Evolutionary conservation across 1,140 invertebrate genomes (phyloP), one percentile per base, ranked within the genome.

Genomic region (Nautilus pompilius): DNA sequence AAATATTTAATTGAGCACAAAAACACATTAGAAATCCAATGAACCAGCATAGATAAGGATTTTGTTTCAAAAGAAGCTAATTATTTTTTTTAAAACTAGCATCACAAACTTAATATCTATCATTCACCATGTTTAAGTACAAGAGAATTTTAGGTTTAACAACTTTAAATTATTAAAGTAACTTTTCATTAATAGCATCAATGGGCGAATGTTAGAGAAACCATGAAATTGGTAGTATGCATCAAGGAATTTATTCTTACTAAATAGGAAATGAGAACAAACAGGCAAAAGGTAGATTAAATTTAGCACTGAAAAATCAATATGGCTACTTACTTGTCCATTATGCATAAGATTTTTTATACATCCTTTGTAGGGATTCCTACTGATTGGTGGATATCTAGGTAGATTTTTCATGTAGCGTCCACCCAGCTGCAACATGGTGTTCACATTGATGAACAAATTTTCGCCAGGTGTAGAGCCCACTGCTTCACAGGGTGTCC

Each of bases 391-490:
- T 77, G 93, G 95, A 58, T 95, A 92, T 66, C 92, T 91, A 68
- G 86, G 30, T 88, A 91, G 89, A 20, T 46, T 20, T 5, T 72
- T 93, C 90, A 20, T 93, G 88, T 74, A 92, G 91, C 2, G 93
- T 2, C 96, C 96, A 36, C 95, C 95, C 51, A 99, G 86, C 85
- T 98, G 95, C 28, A 98, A 84, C 0, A 95, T 93, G 0, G 93
- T 89, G 83, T 98, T 97, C 0, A 98, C 93, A 84, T 99, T 98
- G 3, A 99, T 85, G 75, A 95, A 98, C 81, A 96, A 93, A 80
- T 96, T 96, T 82, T 97, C 97, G 2, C 94, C 93, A 15, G 93
- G 93, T 66, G 98, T 93, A 0, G 86, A 88, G 13, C 92, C 93
- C 60, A 88, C 87, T 0, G 91, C 92, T 83, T 97, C 93, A 82